Conservation (phyloP, 2,797 vertebrate genomes). For the Acipenser transmontanus region DNA sequence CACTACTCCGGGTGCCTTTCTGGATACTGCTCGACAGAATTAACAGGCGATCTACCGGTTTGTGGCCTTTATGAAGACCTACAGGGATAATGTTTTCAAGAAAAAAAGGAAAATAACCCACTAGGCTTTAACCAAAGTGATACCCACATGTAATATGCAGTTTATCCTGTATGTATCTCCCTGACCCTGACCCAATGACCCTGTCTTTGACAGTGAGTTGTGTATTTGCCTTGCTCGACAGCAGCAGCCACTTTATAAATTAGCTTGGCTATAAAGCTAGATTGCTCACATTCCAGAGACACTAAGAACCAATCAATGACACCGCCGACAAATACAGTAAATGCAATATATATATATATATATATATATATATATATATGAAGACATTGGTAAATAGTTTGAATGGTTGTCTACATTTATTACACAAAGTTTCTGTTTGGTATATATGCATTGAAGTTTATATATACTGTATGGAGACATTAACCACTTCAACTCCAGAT, state of each 20-base stretch:
- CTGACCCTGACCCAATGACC: constrained; percentile 36
- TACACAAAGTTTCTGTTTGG: no score
- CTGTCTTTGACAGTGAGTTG: constrained; percentile 22
- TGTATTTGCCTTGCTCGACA: constrained; percentile 27
- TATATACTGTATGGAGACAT: no score
- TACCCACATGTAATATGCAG: neutral
- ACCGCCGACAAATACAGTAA: no score
- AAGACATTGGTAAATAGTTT: no score
- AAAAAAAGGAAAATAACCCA: neutral
- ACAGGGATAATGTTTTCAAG: neutral
- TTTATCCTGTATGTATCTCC: constrained; percentile 19
- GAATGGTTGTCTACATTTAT: no score
- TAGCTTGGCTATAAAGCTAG: constrained; percentile 1
- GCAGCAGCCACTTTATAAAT: constrained; percentile 3
- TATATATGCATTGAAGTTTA: no score
- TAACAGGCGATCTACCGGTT: neutral
- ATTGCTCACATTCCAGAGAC: neutral
- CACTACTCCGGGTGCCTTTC: no score
- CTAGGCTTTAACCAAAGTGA: neutral
- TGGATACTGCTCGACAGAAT: no score
- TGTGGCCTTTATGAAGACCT: neutral
- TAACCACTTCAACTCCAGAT: no score
- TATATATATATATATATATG: no score
- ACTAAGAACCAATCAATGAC: constrained; percentile 5
- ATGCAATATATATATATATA: no score